Conservation (phyloP, 2,888 invertebrate species). For the Ormyrus labotus region DNA sequence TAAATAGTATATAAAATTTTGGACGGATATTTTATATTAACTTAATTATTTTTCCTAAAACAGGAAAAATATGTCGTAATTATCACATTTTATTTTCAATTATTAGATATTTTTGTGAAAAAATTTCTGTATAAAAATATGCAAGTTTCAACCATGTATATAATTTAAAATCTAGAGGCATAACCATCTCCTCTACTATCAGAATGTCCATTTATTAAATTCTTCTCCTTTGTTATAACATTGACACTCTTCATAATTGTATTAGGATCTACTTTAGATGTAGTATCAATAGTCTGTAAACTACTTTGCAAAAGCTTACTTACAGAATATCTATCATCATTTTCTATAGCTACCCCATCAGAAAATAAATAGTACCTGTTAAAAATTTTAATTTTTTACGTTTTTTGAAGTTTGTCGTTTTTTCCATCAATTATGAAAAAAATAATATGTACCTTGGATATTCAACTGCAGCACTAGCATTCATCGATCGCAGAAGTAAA, state of each 20-base stretch:
- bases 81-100: constrained; percentile 23
- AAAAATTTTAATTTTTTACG: constrained; percentile 43
- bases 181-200: constrained; percentile 85
- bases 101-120: not conserved
- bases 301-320: constrained; percentile 61
- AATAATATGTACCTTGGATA: constrained; percentile 74
- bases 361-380: constrained; percentile 67
- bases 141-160: not conserved
- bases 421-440: not conserved
- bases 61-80: constrained; percentile 16
- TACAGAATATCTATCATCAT: constrained; percentile 63
- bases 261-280: constrained; percentile 61
- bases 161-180: constrained; percentile 79
- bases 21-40: not conserved
- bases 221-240: constrained; percentile 81
- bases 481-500: constrained; percentile 75
- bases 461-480: constrained; percentile 77
- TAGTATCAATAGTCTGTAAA: constrained; percentile 58
- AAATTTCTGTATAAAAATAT: constrained; percentile 9
- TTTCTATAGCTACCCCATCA: constrained; percentile 69
- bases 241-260: constrained; percentile 78
- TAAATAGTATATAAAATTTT: too few relatives aligned
- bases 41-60: constrained; percentile 18
- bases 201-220: constrained; percentile 82
- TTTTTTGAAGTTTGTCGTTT: not conserved